A percentile compares a stretch with the other conserved stretches of the same genome.
Evolutionary conservation across 2,113 vertebrate species (phyloP).

Genomic region (Pachypanchax playfairii): DNA sequence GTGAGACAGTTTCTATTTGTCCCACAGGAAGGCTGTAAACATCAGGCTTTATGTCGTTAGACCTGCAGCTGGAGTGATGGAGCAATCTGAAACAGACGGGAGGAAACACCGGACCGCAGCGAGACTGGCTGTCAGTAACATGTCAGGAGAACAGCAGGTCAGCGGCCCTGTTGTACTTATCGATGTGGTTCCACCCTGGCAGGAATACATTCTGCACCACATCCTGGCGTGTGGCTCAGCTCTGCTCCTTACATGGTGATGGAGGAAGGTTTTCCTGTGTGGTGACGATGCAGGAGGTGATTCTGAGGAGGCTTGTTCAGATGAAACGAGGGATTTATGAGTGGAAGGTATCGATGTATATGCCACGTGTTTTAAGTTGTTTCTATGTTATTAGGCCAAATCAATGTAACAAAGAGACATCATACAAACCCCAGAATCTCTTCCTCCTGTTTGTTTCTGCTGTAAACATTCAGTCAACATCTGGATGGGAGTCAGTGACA

Average conservation of each 20-base stretch:
- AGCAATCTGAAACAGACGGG: background rate
- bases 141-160: conserved; percentile 23
- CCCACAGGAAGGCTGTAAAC: background rate
- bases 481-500: no score
- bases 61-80: background rate
- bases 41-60: background rate
- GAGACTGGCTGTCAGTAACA: conserved; percentile 13
- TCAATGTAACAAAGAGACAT: no score
- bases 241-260: conserved; percentile 10
- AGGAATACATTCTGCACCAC: conserved; percentile 39
- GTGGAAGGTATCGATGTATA: background rate
- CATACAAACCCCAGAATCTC: no score
- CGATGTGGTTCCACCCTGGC: conserved; percentile 37
- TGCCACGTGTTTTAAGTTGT: no score
- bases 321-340: conserved; percentile 3
- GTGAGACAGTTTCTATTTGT: background rate
- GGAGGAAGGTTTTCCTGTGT: conserved; percentile 28
- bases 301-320: background rate
- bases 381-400: no score
- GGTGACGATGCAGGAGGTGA: conserved; percentile 12
- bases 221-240: conserved; percentile 44
- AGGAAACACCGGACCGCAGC: conserved; percentile 3
- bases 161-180: conserved; percentile 36
- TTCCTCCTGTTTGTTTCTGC: no score
- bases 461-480: no score